Percentiles rank a stretch among this genome's conserved stretches.
These are phyloP conservation scores for Callyntrura guangdongensis DNA, from an alignment of 2,888 invertebrate species.

Conservation along the genomic window DNA sequence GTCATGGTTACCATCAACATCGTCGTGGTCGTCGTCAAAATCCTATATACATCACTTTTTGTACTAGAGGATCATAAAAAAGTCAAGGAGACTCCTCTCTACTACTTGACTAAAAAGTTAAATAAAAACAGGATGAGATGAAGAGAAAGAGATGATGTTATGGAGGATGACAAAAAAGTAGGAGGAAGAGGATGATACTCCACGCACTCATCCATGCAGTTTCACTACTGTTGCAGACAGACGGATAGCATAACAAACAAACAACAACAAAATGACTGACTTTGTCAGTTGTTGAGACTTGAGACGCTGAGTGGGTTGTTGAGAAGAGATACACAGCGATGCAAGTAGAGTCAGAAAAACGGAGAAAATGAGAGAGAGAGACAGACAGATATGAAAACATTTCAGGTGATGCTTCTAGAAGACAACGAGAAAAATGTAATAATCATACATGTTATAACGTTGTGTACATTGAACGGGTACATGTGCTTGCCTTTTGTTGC, in stretches of 20 bases:
- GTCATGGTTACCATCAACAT: conserved; percentile 58
- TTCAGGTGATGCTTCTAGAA: neutral
- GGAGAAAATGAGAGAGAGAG: neutral
- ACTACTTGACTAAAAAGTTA: conserved; percentile 57
- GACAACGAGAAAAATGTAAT: neutral
- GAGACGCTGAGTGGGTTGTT: conserved; percentile 14
- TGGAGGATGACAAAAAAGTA: conserved; percentile 28
- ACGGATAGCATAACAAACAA: neutral
- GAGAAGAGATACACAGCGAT: neutral
- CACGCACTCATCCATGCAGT: conserved; percentile 28
- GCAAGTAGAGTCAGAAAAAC: no score
- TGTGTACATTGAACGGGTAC: neutral
- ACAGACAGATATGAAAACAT: neutral
- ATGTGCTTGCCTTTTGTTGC: conserved; percentile 5
- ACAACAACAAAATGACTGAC: conserved; percentile 55
- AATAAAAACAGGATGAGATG: conserved; percentile 54
- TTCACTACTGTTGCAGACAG: neutral
- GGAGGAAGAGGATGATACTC: conserved; percentile 23
- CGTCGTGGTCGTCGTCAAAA: neutral
- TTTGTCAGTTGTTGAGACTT: conserved; percentile 40
- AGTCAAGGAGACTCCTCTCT: conserved; percentile 48
- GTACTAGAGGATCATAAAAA: conserved; percentile 50
- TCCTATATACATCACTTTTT: conserved; percentile 12
- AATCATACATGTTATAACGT: neutral
- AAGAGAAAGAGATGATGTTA: conserved; percentile 48